Evolutionary conservation across 2,888 invertebrate species (phyloP).

Genomic region (Andrena camellia): DNA sequence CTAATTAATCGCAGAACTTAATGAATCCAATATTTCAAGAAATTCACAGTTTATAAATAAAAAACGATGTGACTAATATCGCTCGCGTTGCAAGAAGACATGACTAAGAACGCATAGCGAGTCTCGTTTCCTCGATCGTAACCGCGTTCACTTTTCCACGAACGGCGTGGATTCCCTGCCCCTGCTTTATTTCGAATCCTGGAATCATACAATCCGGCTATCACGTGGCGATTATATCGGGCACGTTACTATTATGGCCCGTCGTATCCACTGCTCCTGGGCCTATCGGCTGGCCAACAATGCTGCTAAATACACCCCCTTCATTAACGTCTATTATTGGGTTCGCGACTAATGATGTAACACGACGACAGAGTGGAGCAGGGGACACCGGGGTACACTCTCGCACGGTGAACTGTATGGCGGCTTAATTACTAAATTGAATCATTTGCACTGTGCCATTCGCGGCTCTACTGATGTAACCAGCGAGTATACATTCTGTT

Average conservation of each 20-base stretch:
- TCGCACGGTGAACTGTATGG: constrained; percentile 5
- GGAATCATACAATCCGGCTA: background rate
- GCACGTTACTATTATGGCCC: constrained; percentile 11
- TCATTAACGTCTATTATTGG: constrained; percentile 33
- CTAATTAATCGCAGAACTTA: too few species aligned
- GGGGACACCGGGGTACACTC: constrained; percentile 17
- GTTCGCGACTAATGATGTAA: constrained; percentile 37
- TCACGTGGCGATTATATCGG: background rate
- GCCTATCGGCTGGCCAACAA: constrained; percentile 1
- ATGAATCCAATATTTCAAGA: too few species aligned
- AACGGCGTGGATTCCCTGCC: constrained; percentile 17
- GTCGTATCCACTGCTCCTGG: constrained; percentile 4
- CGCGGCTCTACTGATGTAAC: constrained; percentile 3
- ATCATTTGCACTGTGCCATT: constrained; percentile 28
- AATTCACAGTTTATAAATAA: background rate
- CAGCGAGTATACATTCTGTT: background rate
- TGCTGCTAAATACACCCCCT: constrained; percentile 1
- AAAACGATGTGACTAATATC: constrained; percentile 5
- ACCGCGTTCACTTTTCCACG: constrained; percentile 6
- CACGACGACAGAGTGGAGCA: constrained; percentile 13
- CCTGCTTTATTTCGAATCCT: background rate
- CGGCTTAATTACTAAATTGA: constrained; percentile 56
- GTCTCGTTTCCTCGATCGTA: constrained; percentile 1
- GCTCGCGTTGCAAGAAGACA: background rate
- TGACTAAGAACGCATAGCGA: constrained; percentile 11